Evolutionary conservation across 2,888 invertebrate genomes (phyloP).

Genomic region (Xestobium rufovillosum): DNA sequence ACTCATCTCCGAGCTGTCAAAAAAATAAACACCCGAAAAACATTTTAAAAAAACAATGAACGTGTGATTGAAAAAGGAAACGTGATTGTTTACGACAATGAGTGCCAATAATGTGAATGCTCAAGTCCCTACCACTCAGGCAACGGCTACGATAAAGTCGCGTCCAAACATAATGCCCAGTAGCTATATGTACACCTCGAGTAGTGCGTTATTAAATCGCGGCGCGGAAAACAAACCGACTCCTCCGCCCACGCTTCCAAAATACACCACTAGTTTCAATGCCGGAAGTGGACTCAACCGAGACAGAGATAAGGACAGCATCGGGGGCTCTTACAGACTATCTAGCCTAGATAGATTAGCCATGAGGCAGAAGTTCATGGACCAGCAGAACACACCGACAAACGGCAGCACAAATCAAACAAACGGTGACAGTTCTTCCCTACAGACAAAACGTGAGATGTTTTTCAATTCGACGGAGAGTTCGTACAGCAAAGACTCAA

Average conservation of each 20-base stretch:
- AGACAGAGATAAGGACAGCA: conserved; percentile 59
- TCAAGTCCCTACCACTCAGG: conserved; percentile 37
- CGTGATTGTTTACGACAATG: conserved; percentile 29
- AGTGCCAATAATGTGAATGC: conserved; percentile 43
- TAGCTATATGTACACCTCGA: conserved; percentile 58
- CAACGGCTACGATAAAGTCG: conserved; percentile 43
- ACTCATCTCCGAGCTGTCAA: conserved; percentile 32
- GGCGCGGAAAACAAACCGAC: conserved; percentile 53
- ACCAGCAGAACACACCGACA: conserved; percentile 51
- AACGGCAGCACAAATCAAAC: conserved; percentile 47
- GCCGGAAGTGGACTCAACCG: conserved; percentile 57
- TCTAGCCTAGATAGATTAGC: conserved; percentile 78
- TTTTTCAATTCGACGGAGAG: conserved; percentile 66
- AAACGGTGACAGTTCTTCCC: conserved; percentile 47
- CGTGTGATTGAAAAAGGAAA: conserved; percentile 11
- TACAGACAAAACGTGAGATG: conserved; percentile 79
- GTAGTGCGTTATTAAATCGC: conserved; percentile 53
- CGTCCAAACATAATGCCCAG: conserved; percentile 48
- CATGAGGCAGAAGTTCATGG: conserved; percentile 72
- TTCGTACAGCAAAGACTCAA: conserved; percentile 32
- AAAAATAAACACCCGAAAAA: conserved; percentile 8
- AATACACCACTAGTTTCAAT: conserved; percentile 71
- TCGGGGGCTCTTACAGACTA: conserved; percentile 69
- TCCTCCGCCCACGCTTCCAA: conserved; percentile 71
- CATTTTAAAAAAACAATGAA: conserved; percentile 3